These are phyloP conservation scores for Caenorhabditis uteleia DNA, from an alignment of 2,888 invertebrate genomes.

Conservation along the genomic window DNA sequence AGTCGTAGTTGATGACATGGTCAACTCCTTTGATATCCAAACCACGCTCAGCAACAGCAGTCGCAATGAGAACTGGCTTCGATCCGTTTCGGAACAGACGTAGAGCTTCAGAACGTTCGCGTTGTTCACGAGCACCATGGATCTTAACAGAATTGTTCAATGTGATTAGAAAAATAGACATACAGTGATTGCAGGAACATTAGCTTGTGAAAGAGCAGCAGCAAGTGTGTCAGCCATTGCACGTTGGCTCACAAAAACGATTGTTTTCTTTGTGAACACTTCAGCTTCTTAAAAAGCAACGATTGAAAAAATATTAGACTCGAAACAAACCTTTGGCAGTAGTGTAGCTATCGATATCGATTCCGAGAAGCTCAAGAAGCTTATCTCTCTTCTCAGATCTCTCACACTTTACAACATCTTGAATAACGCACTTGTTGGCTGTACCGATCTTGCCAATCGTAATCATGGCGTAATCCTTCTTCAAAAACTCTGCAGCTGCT, in stretches of 20 bases:
- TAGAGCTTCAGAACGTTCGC: slow-evolving; percentile 79
- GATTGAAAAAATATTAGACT: neutral
- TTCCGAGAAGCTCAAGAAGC: slow-evolving; percentile 77
- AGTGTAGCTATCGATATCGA: slow-evolving; percentile 42
- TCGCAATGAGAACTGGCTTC: slow-evolving; percentile 79
- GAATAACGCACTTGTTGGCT: slow-evolving; percentile 88
- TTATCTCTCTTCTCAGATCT: slow-evolving; percentile 79
- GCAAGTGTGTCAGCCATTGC: slow-evolving; percentile 89
- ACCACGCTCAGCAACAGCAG: slow-evolving; percentile 91
- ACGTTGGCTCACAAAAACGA: slow-evolving; percentile 91
- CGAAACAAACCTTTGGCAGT: slow-evolving; percentile 22
- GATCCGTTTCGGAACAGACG: slow-evolving; percentile 76
- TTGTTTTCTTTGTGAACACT: slow-evolving; percentile 60
- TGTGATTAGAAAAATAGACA: neutral
- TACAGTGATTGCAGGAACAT: slow-evolving; percentile 77
- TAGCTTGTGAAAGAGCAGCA: slow-evolving; percentile 81
- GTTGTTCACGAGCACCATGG: slow-evolving; percentile 74
- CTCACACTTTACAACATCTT: slow-evolving; percentile 72
- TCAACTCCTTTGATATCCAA: slow-evolving; percentile 71
- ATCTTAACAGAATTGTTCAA: slow-evolving; percentile 70
- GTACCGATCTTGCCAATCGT: slow-evolving; percentile 90
- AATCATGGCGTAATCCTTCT: slow-evolving; percentile 81
- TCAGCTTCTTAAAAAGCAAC: slow-evolving; percentile 29
- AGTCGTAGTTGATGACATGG: slow-evolving; percentile 72
- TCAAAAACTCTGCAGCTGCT: slow-evolving; percentile 81